These are phyloP conservation scores for Triplophysa siluroides DNA, from an alignment of 2,113 vertebrate genomes.

Conservation along the genomic window DNA sequence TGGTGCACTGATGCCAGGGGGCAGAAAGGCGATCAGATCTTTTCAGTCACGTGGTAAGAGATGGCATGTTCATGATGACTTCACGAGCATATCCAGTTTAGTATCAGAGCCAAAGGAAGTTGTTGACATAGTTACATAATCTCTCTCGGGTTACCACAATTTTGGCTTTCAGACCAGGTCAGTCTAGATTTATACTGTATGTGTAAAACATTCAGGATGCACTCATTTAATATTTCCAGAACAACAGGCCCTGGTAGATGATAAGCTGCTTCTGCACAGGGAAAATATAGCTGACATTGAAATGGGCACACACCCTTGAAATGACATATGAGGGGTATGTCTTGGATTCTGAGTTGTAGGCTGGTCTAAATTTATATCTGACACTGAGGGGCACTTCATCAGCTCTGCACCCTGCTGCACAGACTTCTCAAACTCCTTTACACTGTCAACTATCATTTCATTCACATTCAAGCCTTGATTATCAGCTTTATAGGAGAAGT, in stretches of 20 bases:
- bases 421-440: constrained; percentile 25
- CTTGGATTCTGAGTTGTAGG: constrained; percentile 13
- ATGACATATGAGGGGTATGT: not conserved
- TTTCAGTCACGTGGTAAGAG: not conserved
- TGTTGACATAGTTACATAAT: constrained; percentile 38
- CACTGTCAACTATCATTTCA: constrained; percentile 11
- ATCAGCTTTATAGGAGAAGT: not conserved
- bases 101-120: not conserved
- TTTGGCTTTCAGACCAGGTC: not conserved
- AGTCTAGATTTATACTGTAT: not conserved
- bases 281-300: not conserved
- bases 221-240: not conserved
- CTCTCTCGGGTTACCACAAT: constrained; percentile 17
- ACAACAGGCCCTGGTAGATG: not conserved
- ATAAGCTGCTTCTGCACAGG: not conserved
- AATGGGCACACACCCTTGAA: not conserved
- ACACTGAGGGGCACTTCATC: constrained; percentile 36
- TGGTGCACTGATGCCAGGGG: not conserved
- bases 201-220: not conserved
- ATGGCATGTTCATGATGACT: constrained; percentile 46
- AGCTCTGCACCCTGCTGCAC: constrained; percentile 14
- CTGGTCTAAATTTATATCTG: constrained; percentile 48
- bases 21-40: not conserved
- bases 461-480: constrained; percentile 1
- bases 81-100: constrained; percentile 48